A percentile compares a stretch with the other conserved stretches of the same genome.
These are phyloP conservation scores for Tenebrosternarchus preto DNA, from an alignment of 2,113 vertebrate species.

Conservation along the genomic window DNA sequence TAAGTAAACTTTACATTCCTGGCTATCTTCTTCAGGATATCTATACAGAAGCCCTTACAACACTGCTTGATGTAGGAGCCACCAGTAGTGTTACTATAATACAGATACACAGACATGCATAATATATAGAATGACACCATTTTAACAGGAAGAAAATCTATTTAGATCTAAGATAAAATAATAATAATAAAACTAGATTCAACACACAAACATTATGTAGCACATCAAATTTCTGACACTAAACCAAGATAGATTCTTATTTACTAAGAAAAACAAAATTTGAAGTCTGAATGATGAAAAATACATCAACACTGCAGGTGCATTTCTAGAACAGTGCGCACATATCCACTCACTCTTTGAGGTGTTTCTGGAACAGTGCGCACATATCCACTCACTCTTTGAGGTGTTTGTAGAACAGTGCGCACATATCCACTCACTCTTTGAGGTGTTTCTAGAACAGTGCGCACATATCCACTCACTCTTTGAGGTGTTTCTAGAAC, in stretches of 20 bases:
- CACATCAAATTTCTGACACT: neutral
- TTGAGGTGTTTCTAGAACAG: slow-evolving; percentile 90
- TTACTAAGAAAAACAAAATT: neutral
- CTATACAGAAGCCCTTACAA: slow-evolving; percentile 98
- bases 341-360: slow-evolving; percentile 84
- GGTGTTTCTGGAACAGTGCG: slow-evolving; percentile 80
- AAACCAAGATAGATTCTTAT: neutral
- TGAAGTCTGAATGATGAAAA: neutral
- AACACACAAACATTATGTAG: neutral
- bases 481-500: slow-evolving; percentile 88
- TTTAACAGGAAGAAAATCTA: neutral
- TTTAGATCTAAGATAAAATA: no score
- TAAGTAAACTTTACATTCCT: slow-evolving; percentile 96
- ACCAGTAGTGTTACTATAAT: slow-evolving; percentile 88
- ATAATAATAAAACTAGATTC: no score
- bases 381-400: slow-evolving; percentile 81
- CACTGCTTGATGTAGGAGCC: slow-evolving; percentile 93
- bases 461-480: slow-evolving; percentile 76
- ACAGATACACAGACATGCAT: slow-evolving; percentile 51
- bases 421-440: slow-evolving; percentile 78
- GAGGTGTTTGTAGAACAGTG: slow-evolving; percentile 87
- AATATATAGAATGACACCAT: neutral
- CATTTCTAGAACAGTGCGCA: neutral
- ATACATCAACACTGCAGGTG: neutral
- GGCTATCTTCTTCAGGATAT: slow-evolving; percentile 97